These are phyloP conservation scores for Diuraphis noxia DNA, from an alignment of 1,140 invertebrate genomes.

Conservation along the genomic window DNA sequence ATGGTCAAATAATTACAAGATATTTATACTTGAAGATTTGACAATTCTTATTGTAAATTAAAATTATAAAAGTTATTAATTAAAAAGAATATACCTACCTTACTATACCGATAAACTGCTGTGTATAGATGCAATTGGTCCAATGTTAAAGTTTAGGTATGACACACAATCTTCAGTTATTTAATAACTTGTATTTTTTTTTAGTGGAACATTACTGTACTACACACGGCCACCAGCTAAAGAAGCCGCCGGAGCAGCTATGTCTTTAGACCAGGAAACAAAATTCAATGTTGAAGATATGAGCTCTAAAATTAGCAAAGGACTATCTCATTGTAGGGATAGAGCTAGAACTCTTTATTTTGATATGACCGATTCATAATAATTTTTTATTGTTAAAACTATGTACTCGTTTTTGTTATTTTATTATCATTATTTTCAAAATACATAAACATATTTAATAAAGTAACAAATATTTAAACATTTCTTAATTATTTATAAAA, in stretches of 20 bases:
- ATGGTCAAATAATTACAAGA: no score
- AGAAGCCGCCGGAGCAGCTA: not conserved
- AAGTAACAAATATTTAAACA: slow-evolving; percentile 19
- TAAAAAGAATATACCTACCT: not conserved
- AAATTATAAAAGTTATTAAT: no score
- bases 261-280: slow-evolving; percentile 8
- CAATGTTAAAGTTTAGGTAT: not conserved
- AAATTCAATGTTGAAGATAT: slow-evolving; percentile 12
- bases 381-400: not conserved
- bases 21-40: no score
- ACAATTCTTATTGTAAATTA: no score
- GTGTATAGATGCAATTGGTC: not conserved
- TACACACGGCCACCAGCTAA: not conserved
- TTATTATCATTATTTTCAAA: slow-evolving; percentile 24
- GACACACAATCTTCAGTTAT: not conserved
- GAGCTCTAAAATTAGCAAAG: slow-evolving; percentile 20
- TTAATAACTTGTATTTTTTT: not conserved
- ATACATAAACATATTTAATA: slow-evolving; percentile 20
- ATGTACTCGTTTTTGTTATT: slow-evolving; percentile 25
- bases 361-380: slow-evolving; percentile 45
- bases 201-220: slow-evolving; percentile 31
- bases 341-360: slow-evolving; percentile 24
- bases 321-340: slow-evolving; percentile 35
- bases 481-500: slow-evolving; percentile 15
- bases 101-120: not conserved